A percentile compares a stretch with the other conserved stretches of the same genome.
phyloP scores from a whole-genome alignment of 2,797 vertebrate species.

The Zonotrichia albicollis region DNA sequence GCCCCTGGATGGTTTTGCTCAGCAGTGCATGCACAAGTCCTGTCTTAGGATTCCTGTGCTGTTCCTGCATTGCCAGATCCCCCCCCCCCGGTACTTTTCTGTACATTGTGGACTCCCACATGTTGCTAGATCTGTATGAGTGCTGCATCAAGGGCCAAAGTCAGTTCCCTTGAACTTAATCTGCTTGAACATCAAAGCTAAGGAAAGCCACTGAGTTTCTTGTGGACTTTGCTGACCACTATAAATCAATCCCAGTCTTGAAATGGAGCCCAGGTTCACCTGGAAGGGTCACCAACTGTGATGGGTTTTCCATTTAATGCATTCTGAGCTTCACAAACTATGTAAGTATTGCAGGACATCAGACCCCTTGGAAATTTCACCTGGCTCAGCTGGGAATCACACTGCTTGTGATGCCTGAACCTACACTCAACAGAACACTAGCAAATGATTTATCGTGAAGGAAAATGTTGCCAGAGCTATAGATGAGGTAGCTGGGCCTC shows the following conservation, averaged over 20 bases:
- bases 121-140: neutral
- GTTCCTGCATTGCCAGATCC: neutral
- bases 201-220: neutral
- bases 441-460: neutral
- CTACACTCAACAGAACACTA: neutral
- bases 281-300: neutral
- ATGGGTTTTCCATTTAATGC: conserved; percentile 4
- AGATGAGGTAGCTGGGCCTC: neutral
- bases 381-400: neutral
- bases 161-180: neutral
- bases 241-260: neutral
- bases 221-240: neutral
- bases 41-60: neutral
- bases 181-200: conserved; percentile 11
- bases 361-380: neutral
- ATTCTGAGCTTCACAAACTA: neutral
- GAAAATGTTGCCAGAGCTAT: neutral
- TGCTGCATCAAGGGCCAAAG: neutral
- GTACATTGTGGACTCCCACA: fast-evolving
- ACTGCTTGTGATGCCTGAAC: neutral
- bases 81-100: neutral
- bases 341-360: neutral
- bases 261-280: neutral
- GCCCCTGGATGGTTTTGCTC: neutral
- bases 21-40: neutral